A percentile compares a stretch with the other conserved stretches of the same genome.
phyloP scores from a whole-genome alignment of 37 sponge, comb jelly and placozoan genomes.

The Hexactinellida sp. region DNA sequence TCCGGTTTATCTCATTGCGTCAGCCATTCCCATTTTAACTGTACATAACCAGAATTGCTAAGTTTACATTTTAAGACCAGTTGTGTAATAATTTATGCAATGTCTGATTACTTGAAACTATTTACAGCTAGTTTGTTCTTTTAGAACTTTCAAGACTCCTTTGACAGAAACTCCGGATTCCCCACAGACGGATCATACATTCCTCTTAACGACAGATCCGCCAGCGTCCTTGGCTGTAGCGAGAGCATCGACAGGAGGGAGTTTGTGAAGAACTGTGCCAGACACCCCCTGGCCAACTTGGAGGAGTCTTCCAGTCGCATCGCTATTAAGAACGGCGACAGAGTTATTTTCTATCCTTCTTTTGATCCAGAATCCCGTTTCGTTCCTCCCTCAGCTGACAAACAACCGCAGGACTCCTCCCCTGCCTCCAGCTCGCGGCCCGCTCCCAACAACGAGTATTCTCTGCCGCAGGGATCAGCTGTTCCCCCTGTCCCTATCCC shows the following conservation, averaged over 20 bases:
- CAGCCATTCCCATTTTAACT: too few relatives aligned
- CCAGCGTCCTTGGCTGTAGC: neutral
- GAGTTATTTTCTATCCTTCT: neutral
- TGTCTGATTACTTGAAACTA: too few relatives aligned
- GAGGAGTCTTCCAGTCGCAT: neutral
- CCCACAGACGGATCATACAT: conserved; percentile 9
- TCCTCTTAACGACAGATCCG: neutral
- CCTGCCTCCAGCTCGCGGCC: neutral
- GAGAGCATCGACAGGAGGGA: neutral
- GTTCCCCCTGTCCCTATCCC: neutral
- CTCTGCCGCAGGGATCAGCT: neutral
- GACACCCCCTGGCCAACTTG: neutral
- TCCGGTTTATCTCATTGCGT: too few relatives aligned
- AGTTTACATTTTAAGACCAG: too few relatives aligned
- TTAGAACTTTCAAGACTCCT: neutral
- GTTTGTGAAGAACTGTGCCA: neutral
- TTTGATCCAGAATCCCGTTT: neutral
- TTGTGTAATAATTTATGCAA: too few relatives aligned
- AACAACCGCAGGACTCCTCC: neutral
- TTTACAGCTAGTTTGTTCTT: neutral
- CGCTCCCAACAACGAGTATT: neutral
- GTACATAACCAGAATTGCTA: too few relatives aligned
- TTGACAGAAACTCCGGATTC: neutral
- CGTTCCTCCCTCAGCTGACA: neutral
- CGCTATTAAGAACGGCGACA: neutral